Evolutionary conservation across 2,797 vertebrate species (phyloP), one percentile per base, ranked within the genome.

Genomic region (Myoxocephalus aenaeus): DNA sequence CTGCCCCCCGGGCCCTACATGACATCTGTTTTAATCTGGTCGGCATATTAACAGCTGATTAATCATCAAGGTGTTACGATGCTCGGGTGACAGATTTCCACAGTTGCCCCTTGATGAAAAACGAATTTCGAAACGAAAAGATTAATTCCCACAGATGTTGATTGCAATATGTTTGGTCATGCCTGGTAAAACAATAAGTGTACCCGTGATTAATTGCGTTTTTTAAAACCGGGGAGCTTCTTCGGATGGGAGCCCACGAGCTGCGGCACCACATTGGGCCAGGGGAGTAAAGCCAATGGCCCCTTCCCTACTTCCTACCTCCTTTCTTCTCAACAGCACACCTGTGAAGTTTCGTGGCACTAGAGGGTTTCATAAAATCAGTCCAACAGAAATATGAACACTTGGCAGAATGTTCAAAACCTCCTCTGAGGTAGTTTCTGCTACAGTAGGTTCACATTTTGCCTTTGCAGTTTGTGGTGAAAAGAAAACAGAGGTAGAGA

Each of bases 11-110:
- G 7, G 56, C 42, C 51, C 64, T 17, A 22, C 4, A 22, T 50
- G 54, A 51, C 83, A 77, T 64, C 50, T 73, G 34, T 46, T 73
- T 70, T 27, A 58, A 57, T 66, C 12, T 8, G 1, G 27, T 34
- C 11, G 10, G 29, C 57, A 65, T 42, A 61, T 74, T 65, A 74
- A 66, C 38, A 65, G 22, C 50, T 54, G 51, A 77, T 80, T 67
- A 67, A 79, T 29, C 29, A 48, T 65, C 18, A 34, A 54, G 59
- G 36, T 72, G 56, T 61, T 36, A 32, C 2, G 17, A 32, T 38
- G 18, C 18, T 25, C 29, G 5, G 40, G 29, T 42, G 71, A 59
- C 29, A 25, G 27, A 44, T 27, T 40, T 46, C 5, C 8, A 13
- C 63, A 65, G 46, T 59, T 36, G 22, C 29, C 7, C 18, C 18